phyloP scores from a whole-genome alignment of 2,888 invertebrate genomes.

The Sicus ferrugineus region DNA sequence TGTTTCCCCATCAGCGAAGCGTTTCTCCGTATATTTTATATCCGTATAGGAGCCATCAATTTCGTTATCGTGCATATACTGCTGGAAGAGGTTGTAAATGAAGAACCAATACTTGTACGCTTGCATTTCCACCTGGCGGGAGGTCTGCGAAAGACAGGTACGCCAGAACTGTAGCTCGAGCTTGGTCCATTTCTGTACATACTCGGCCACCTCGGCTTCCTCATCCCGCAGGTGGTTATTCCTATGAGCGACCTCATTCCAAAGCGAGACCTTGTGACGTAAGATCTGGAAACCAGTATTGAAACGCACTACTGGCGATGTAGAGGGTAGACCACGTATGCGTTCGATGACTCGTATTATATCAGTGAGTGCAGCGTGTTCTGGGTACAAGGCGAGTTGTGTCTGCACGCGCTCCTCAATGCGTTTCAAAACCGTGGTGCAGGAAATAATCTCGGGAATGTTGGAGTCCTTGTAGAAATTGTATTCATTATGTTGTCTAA shows the following conservation, averaged over 20 bases:
- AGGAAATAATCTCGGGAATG: conserved; percentile 77
- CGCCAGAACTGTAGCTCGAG: conserved; percentile 90
- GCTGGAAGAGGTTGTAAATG: conserved; percentile 76
- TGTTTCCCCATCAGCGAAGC: conserved; percentile 52
- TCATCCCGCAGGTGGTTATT: conserved; percentile 82
- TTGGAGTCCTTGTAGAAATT: conserved; percentile 89
- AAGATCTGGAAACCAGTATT: conserved; percentile 90
- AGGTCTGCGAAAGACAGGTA: conserved; percentile 76
- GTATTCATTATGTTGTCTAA: conserved; percentile 50
- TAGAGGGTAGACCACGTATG: conserved; percentile 76
- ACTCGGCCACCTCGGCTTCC: conserved; percentile 77
- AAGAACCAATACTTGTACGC: conserved; percentile 92
- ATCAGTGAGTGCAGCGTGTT: conserved; percentile 85
- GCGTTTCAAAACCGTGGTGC: conserved; percentile 73
- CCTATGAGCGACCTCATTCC: conserved; percentile 91
- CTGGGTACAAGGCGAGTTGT: conserved; percentile 83
- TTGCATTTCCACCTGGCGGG: conserved; percentile 71
- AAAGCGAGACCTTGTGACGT: conserved; percentile 83
- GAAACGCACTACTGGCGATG: conserved; percentile 85
- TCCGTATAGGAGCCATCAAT: conserved; percentile 50
- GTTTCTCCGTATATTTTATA: conserved; percentile 52
- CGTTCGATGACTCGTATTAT: conserved; percentile 69
- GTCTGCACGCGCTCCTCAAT: conserved; percentile 71
- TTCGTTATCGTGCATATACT: conserved; percentile 66
- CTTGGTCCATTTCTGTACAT: conserved; percentile 90